phyloP scores from a whole-genome alignment of 2,888 invertebrate genomes.

The Hedychridium roseum region DNA sequence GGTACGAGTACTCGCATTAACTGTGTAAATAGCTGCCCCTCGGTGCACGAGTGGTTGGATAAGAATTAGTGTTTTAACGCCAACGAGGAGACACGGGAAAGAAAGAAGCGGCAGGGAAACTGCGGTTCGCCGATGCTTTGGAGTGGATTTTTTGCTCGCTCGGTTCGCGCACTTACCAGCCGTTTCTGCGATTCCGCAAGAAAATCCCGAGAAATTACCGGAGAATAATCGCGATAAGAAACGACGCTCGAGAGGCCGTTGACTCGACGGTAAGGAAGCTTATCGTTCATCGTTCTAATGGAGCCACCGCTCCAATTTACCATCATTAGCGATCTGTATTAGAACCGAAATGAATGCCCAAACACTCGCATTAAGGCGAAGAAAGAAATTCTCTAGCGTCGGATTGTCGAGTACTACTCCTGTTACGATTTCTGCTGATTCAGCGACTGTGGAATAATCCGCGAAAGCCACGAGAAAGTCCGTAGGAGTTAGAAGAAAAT shows the following conservation, averaged over 20 bases:
- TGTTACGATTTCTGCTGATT: conserved; percentile 15
- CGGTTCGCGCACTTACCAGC: background rate
- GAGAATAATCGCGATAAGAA: no score
- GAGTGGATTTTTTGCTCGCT: conserved; percentile 29
- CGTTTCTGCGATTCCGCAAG: background rate
- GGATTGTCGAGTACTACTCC: conserved; percentile 6
- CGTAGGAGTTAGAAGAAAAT: conserved; percentile 30
- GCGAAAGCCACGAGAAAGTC: conserved; percentile 21
- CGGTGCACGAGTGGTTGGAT: conserved; percentile 42
- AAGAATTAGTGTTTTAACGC: conserved; percentile 49
- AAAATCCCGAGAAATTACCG: conserved; percentile 3
- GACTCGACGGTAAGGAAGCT: no score
- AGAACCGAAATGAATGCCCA: no score
- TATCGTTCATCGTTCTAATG: no score
- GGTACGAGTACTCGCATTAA: conserved; percentile 53
- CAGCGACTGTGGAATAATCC: conserved; percentile 27
- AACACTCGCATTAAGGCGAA: no score
- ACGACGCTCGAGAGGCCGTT: no score
- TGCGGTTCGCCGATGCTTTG: conserved; percentile 25
- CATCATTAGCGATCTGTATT: no score
- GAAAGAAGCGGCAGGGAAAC: conserved; percentile 27
- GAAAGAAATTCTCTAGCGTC: no score
- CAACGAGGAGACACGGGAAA: conserved; percentile 29
- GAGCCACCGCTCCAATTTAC: no score
- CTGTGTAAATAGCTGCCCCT: conserved; percentile 56